A percentile compares a stretch with the other conserved stretches of the same genome.
phyloP scores from a whole-genome alignment of 2,797 vertebrate species.

The Sebastes miniatus region DNA sequence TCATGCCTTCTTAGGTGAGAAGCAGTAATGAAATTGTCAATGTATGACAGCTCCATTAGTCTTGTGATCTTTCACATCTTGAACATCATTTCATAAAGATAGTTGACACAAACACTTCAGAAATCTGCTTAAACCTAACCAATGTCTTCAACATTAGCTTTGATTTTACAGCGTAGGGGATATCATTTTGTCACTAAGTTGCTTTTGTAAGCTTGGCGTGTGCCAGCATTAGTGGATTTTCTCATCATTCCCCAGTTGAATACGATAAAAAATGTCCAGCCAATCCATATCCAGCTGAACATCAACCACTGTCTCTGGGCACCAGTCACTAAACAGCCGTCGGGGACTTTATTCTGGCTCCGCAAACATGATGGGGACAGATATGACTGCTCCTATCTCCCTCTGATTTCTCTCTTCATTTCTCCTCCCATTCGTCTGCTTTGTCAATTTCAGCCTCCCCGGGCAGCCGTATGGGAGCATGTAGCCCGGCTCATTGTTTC shows the following conservation, averaged over 20 bases:
- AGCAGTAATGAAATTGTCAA: neutral
- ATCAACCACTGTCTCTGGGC: constrained; percentile 34
- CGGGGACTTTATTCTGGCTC: constrained; percentile 39
- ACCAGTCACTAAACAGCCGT: constrained; percentile 33
- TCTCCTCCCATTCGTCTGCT: constrained; percentile 59
- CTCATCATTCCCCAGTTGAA: constrained; percentile 1
- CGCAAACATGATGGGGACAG: constrained; percentile 48
- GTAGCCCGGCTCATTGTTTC: constrained; percentile 61
- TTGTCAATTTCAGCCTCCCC: constrained; percentile 61
- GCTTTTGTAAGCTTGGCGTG: neutral
- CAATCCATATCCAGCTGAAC: constrained; percentile 12
- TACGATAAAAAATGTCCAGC: neutral
- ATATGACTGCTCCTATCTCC: constrained; percentile 46
- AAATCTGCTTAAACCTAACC: neutral
- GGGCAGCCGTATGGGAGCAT: constrained; percentile 36
- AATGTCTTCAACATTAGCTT: neutral
- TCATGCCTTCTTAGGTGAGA: neutral
- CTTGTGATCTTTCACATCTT: neutral
- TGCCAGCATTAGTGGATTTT: neutral
- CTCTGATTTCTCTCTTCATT: constrained; percentile 59
- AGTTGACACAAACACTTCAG: neutral
- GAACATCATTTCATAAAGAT: neutral
- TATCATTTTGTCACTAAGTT: neutral
- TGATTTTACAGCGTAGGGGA: neutral
- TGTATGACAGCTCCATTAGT: neutral